Evolutionary conservation across 1,140 invertebrate species (phyloP), one percentile per base, ranked within the genome.

Genomic region (Macrobrachium nipponense): DNA sequence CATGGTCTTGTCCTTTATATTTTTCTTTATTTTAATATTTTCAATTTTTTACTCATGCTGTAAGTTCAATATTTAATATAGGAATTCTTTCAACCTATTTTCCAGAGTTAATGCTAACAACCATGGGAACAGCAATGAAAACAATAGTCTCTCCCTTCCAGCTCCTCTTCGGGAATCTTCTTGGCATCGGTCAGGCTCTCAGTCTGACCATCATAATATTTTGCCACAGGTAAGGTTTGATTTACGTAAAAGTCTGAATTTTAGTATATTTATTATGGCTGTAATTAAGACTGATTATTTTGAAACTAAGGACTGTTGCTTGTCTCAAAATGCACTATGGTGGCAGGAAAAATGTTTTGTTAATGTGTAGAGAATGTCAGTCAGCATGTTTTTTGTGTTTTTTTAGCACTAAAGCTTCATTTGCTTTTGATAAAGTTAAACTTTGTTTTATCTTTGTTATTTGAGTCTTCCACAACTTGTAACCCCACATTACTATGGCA

Each of bases 61-160:
- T 36, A 36, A 36, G 27, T 36, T 36, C 27, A 36, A 4, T 36
- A 36, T 36, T 36, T 36, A 36, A 36, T 36, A 4, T 70, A 12
- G 14, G 36, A 17, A 15, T 27, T 15, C 11, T 23, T 27, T 70
- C 36, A 10, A 8, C 20, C 14, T 27, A 15, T 70, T 44, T 60
- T 27, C 10, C 64, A 86, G 83, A 70, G 78, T 86, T 66, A 86
- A 86, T 84, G 82, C 82, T 62, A 84, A 84, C 11, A 59, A 58
- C 11, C 23, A 59, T 20, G 23, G 68, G 17, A 75, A 59, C n/a
- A 64, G 66, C 51, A 80, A 86, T 18, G 83, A 80, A 17, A 80
- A n/a, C 23, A 75, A 15, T 58, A 73, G 78, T 36, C 60, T 86
- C 0, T 73, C 83, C 11, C 77, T 86, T 15, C 77, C 83, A 12